These are phyloP conservation scores for Apostichopus leukothele DNA, from an alignment of 53 echinoderm and acorn worm species.

Conservation along the genomic window DNA sequence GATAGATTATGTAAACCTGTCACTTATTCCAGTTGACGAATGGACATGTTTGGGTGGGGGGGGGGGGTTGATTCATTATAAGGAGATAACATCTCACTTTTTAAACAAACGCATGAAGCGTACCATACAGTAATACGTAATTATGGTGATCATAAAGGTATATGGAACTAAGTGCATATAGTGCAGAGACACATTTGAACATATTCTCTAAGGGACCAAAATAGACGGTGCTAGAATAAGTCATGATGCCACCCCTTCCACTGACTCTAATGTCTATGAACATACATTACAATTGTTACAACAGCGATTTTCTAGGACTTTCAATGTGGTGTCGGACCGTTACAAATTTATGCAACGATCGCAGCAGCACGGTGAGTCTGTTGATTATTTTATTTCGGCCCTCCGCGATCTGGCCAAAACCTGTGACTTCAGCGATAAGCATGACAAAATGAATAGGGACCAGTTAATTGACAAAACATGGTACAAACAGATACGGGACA, in stretches of 20 bases:
- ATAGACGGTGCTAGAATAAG: no score
- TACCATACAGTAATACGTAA: no score
- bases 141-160: no score
- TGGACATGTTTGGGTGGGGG: no score
- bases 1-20: no score
- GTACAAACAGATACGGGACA: background rate
- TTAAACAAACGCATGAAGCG: no score
- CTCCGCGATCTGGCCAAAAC: background rate
- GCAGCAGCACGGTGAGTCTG: background rate
- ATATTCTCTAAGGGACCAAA: no score
- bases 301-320: background rate
- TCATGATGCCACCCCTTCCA: background rate
- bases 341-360: background rate
- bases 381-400: background rate
- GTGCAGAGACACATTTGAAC: no score
- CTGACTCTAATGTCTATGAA: background rate
- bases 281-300: background rate
- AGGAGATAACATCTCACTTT: no score
- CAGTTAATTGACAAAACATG: constrained; percentile 7
- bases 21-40: no score
- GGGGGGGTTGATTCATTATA: no score
- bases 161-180: no score
- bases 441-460: background rate
- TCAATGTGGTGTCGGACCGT: background rate
- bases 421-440: constrained; percentile 11